Evolutionary conservation across 2,113 vertebrate genomes (phyloP).

Genomic region (Phaetusa simplex): DNA sequence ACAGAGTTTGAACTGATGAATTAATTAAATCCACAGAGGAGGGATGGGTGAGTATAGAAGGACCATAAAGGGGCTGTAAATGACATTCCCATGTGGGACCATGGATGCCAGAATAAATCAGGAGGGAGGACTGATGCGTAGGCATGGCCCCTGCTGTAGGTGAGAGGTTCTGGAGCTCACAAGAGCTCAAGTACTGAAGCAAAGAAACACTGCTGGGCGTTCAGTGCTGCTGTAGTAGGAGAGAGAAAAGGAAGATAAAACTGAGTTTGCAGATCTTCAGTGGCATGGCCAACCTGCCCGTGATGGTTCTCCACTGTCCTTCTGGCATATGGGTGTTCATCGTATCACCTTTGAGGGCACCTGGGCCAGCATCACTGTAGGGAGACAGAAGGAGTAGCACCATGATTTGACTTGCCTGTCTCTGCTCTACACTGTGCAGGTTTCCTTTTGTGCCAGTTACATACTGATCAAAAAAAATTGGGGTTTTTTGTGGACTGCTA

Average conservation of each 20-base stretch:
- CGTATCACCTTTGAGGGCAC: neutral
- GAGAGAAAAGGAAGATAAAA: neutral
- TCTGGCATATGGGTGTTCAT: neutral
- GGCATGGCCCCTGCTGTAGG: neutral
- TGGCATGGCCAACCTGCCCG: rapidly evolving
- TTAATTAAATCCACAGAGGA: neutral
- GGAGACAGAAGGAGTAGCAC: neutral
- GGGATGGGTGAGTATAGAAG: neutral
- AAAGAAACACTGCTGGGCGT: neutral
- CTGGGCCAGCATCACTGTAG: rapidly evolving
- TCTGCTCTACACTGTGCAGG: neutral
- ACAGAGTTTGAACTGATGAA: neutral
- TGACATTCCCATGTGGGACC: neutral
- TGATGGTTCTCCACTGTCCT: rapidly evolving
- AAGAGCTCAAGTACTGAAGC: neutral
- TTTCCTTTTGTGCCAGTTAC: neutral
- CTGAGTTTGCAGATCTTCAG: neutral
- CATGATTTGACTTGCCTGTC: neutral
- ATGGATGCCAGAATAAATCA: neutral
- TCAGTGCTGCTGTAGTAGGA: neutral
- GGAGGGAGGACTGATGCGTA: neutral
- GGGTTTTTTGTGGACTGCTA: neutral
- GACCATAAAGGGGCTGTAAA: neutral
- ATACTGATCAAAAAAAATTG: neutral
- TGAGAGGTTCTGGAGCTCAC: neutral